Percentiles rank a stretch among this genome's conserved stretches.
Evolutionary conservation across 2,888 invertebrate genomes (phyloP).

Genomic region (Dryobota labecula): DNA sequence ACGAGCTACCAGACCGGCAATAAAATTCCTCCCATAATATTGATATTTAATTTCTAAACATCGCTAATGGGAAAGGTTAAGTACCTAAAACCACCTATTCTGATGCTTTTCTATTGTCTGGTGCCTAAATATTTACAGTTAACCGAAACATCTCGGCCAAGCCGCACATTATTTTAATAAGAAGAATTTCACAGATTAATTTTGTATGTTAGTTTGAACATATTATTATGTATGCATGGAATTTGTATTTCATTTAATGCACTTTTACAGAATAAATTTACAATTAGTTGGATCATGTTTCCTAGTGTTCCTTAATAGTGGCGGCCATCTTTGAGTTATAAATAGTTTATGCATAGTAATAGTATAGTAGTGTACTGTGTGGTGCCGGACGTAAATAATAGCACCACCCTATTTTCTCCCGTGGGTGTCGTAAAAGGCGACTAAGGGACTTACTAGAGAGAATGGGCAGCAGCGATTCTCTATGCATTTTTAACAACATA

Average conservation of each 20-base stretch:
- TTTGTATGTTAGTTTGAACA: slow-evolving; percentile 39
- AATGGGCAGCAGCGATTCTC: too few species aligned
- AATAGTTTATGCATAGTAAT: slow-evolving; percentile 9
- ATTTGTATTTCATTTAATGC: slow-evolving; percentile 24
- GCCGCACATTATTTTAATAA: slow-evolving; percentile 33
- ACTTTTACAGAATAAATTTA: slow-evolving; percentile 50
- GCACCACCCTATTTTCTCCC: too few species aligned
- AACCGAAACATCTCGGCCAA: slow-evolving; percentile 25
- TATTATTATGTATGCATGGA: slow-evolving; percentile 33
- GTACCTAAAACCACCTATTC: slow-evolving; percentile 48
- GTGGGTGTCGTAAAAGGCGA: too few species aligned
- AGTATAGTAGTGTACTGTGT: too few species aligned
- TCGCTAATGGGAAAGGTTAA: slow-evolving; percentile 54
- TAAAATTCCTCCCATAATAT: slow-evolving; percentile 58
- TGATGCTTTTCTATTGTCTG: slow-evolving; percentile 55
- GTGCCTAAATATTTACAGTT: slow-evolving; percentile 32
- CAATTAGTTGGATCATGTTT: slow-evolving; percentile 39
- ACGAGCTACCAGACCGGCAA: slow-evolving; percentile 49
- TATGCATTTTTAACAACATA: too few species aligned
- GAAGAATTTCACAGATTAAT: slow-evolving; percentile 40
- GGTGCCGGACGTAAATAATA: too few species aligned
- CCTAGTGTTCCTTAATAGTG: slow-evolving; percentile 18
- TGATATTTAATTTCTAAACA: slow-evolving; percentile 57
- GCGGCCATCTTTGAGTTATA: slow-evolving; percentile 29
- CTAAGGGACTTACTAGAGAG: too few species aligned